Evolutionary conservation across 1,140 invertebrate species (phyloP), one percentile per base, ranked within the genome.

Genomic region (Trypoxylus dichotomus): DNA sequence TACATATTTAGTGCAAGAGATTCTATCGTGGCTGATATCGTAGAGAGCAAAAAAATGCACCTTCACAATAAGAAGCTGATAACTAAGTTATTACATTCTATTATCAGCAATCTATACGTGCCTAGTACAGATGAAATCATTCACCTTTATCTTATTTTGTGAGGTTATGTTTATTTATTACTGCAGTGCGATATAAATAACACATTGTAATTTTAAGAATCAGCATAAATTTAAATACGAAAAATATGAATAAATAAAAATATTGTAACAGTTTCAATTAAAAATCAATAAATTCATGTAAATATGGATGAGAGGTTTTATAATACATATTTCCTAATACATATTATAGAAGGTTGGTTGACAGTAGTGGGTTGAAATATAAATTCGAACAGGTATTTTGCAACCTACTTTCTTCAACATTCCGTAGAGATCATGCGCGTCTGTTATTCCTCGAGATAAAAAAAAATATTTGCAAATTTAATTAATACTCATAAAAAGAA

Each of bases 321-420:
- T 29, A n/a, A 68, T 25, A 13, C 2, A 68, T 10, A 32, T 32
- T 32, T 32, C 7, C n/a, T n/a, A 8, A 15, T 58, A 58, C 15
- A 58, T 21, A 60, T 60, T 10, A 7, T 60, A 24, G 21, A 19
- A 21, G 8, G 8, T 21, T 60, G 21, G n/a, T 60, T 13, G 58
- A 24, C 10, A 60, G 21, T 60, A 60, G 60, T 21, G 24, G 60
- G 60, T 27, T 29, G 3, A 3, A 24, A 68, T 68, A 24, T 13
- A 27, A 68, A 68, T 68, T 8, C 21, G 27, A 29, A 29, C 27
- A 68, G 60, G 27, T 68, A 68, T 68, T 68, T 68, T 68, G 60
- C 60, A 68, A 68, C 60, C 60, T 15, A 68, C 60, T 68, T 68
- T 68, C 60, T 68, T 68, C 24, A 19, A 54, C 47, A 68, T 68